Conservation (phyloP, 2,113 vertebrate genomes). For the Mesocricetus auratus region DNA sequence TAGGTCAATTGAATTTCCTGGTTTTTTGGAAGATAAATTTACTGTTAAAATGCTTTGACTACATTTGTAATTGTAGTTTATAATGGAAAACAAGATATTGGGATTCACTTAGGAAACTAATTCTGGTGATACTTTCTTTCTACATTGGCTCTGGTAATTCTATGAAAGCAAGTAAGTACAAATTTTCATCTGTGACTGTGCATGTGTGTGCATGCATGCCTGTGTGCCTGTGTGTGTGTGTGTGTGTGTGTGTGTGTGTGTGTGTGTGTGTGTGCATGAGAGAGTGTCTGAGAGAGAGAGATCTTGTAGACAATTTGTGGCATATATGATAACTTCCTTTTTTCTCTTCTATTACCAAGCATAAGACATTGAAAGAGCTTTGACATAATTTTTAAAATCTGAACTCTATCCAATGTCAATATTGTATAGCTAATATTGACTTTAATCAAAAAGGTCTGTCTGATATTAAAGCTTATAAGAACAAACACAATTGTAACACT, state of each 20-base stretch:
- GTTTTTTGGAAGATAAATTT: constrained; percentile 64
- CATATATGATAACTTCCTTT: background rate
- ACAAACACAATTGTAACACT: constrained; percentile 64
- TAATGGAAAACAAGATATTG: constrained; percentile 61
- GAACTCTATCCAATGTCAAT: constrained; percentile 68
- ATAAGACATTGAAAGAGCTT: constrained; percentile 62
- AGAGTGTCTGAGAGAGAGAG: background rate
- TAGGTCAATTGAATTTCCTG: constrained; percentile 66
- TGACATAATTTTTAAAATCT: constrained; percentile 69
- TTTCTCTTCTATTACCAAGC: constrained; percentile 26
- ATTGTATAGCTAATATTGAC: constrained; percentile 75
- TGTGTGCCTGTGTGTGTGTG: background rate
- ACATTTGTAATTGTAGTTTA: constrained; percentile 55
- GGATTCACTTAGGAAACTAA: constrained; percentile 63
- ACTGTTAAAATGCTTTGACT: constrained; percentile 43
- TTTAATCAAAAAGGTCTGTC: constrained; percentile 73
- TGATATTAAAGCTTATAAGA: constrained; percentile 66
- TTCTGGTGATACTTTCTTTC: constrained; percentile 46
- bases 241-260: background rate
- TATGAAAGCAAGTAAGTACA: constrained; percentile 37
- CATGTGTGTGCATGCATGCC: background rate
- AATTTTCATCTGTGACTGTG: background rate
- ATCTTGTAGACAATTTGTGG: background rate
- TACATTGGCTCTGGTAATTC: constrained; percentile 10
- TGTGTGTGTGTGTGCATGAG: background rate